These are phyloP conservation scores for Pangasius mekongensis DNA, from an alignment of 2,797 vertebrate species.

Conservation along the genomic window DNA sequence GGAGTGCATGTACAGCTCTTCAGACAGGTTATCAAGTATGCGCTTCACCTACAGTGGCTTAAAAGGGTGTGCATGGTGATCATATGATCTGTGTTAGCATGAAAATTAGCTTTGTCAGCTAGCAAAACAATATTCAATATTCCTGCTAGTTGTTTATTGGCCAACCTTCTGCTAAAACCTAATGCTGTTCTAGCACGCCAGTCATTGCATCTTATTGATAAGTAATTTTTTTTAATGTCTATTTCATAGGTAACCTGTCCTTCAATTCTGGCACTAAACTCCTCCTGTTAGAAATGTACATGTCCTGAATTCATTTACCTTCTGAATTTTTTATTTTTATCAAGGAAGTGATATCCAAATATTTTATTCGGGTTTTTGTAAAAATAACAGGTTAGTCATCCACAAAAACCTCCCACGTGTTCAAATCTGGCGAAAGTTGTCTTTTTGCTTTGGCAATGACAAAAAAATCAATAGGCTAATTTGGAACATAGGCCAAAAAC, in stretches of 20 bases:
- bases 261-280: not conserved
- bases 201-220: not conserved
- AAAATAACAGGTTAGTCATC: conserved; percentile 24
- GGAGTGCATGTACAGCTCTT: not conserved
- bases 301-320: not conserved
- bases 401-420: not conserved
- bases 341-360: not conserved
- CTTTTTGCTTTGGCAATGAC: conserved; percentile 7
- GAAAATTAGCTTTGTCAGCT: conserved; percentile 1
- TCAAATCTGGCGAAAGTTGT: conserved; percentile 23
- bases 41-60: not conserved
- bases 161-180: not conserved
- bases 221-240: not conserved
- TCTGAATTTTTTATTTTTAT: not conserved
- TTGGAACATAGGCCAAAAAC: conserved; percentile 2
- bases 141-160: not conserved
- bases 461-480: conserved; percentile 19
- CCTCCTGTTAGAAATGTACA: not conserved
- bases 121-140: not conserved
- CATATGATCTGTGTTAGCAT: not conserved
- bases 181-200: not conserved
- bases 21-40: conserved; percentile 5
- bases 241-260: not conserved
- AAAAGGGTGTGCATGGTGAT: not conserved
- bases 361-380: not conserved